Evolutionary conservation across 1,140 invertebrate genomes (phyloP), one percentile per base, ranked within the genome.

Genomic region (Oscheius sp.): DNA sequence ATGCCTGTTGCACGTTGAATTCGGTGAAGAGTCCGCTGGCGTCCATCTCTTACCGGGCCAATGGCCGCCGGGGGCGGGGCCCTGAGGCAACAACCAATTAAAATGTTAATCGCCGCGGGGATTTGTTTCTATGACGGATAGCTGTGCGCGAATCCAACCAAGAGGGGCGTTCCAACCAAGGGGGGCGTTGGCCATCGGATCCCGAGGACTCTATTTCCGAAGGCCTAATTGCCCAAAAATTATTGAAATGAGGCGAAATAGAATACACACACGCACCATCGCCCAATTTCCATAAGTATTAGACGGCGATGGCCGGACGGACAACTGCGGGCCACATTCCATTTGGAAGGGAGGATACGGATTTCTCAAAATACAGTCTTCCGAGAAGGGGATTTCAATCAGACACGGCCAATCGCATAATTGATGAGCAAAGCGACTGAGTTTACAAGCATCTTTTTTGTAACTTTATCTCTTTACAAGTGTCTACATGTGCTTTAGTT

Each of bases 161-260:
- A n/a, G n/a, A n/a, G n/a, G n/a, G n/a, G n/a, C n/a, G n/a, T n/a
- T n/a, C n/a, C n/a, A n/a, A n/a, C n/a, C n/a, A n/a, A n/a, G n/a
- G n/a, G n/a, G n/a, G n/a, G 28, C 38, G 38, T 10, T n/a, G 38
- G 38, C 38, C n/a, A n/a, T n/a, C 38, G 38, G 38, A n/a, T 10
- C 10, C 10, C n/a, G 38, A 42, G 38, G 15, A 20, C 49, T 23
- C 49, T 26, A 55, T 55, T 55, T 55, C 49, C 49, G 49, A 26
- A 55, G 23, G 49, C 15, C 49, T 55, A 55, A 55, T 55, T 55
- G 49, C 15, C 7, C 49, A 55, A 55, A 55, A 55, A 55, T 55
- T 55, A 55, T 55, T 55, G 49, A 55, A 55, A 55, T 55, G 10
- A n/a, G 38, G 38, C 38, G 49, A 55, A 55, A 55, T 55, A 55